Conservation (phyloP, 2,888 invertebrate species). For the Agonum fuliginosum region DNA sequence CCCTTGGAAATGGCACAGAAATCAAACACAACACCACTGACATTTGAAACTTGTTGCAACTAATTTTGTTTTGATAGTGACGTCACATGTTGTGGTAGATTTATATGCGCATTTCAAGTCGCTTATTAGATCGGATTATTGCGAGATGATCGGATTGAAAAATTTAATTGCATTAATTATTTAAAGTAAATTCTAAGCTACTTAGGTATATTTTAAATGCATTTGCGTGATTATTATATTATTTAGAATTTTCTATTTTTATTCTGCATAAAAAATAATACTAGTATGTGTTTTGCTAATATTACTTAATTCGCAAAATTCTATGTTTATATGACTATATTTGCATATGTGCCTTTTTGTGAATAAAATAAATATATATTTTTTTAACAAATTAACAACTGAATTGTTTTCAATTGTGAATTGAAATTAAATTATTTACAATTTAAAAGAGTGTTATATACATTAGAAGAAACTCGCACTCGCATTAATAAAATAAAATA, state of each 20-base stretch:
- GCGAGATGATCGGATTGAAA: not conserved
- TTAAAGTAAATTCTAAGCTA: slow-evolving; percentile 1
- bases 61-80: no score
- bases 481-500: not conserved
- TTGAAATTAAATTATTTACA: slow-evolving; percentile 11
- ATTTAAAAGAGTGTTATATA: not conserved
- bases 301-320: slow-evolving; percentile 13
- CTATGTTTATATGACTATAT: slow-evolving; percentile 16
- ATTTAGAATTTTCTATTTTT: slow-evolving; percentile 29
- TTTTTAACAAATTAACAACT: slow-evolving; percentile 40
- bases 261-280: slow-evolving; percentile 25
- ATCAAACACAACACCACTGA: not conserved
- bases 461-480: no score
- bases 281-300: slow-evolving; percentile 26
- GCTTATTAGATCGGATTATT: not conserved
- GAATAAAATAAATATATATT: slow-evolving; percentile 43
- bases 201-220: slow-evolving; percentile 30
- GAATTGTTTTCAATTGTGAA: slow-evolving; percentile 43
- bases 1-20: not conserved
- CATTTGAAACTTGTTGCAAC: not conserved
- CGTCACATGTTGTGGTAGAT: no score
- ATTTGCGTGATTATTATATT: slow-evolving; percentile 2
- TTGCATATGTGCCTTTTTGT: slow-evolving; percentile 33
- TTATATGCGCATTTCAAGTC: no score
- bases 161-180: not conserved